Evolutionary conservation across 2,113 vertebrate genomes (phyloP), one percentile per base, ranked within the genome.

Genomic region (Dasypus novemcinctus): DNA sequence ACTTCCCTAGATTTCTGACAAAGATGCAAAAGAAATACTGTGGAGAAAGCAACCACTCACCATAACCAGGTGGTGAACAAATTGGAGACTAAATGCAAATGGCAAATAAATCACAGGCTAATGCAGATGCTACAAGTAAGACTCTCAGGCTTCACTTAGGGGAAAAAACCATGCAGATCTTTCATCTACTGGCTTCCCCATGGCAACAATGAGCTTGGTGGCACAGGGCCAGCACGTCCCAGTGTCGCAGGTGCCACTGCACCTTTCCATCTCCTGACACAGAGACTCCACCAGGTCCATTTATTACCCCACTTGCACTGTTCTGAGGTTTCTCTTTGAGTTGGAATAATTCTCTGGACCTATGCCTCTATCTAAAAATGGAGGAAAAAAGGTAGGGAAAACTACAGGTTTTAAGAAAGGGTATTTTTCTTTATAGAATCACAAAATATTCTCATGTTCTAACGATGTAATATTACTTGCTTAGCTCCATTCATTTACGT

Each of bases 81-180:
- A 64, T 91, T 33, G 76, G 86, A 93, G 66, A 90, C 52, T 69
- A 82, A 64, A 79, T 79, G 69, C 25, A 75, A 87, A 81, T 63
- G 36, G 69, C 5, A 59, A 80, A 18, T 4, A 91, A 41, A 72
- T 91, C 7, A 52, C 20, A 74, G 54, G 49, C 68, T 83, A 91
- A 74, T 74, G 68, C 41, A 64, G 63, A 64, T 29, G 63, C 61
- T 23, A 27, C 36, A 71, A 79, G 11, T 63, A 63, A 27, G 49
- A 46, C 66, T 81, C 41, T 63, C 9, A 5, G 41, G 75, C n/a
- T 87, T 72, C 23, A 46, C 54, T 63, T 93, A 29, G 80, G 76
- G 11, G 8, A 49, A 7, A 75, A 49, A 36, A 21, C 75, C 54
- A 38, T 38, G 12, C 31, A 36, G 14, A 41, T 81, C 75, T 87